Evolutionary conservation across 1,140 invertebrate species (phyloP).

Genomic region (Anastatus disparis): DNA sequence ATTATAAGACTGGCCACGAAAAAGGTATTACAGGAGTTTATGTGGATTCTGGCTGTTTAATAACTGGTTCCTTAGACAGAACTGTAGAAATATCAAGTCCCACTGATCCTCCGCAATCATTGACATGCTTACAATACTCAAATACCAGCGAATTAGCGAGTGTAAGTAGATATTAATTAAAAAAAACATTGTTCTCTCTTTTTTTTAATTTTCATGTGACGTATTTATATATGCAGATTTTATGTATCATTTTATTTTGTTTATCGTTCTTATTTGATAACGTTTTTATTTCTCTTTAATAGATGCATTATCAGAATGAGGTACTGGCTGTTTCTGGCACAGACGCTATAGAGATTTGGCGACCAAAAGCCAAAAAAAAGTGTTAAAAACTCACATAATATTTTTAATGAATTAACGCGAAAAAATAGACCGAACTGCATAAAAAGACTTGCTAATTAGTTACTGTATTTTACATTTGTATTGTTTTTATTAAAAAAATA

Average conservation of each 20-base stretch:
- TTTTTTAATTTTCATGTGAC: conserved; percentile 6
- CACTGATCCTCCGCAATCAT: conserved; percentile 55
- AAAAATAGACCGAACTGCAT: conserved; percentile 12
- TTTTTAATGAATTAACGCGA: conserved; percentile 31
- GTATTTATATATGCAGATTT: background rate
- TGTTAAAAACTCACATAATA: conserved; percentile 18
- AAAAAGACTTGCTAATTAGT: conserved; percentile 30
- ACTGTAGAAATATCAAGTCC: conserved; percentile 58
- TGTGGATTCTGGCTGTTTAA: conserved; percentile 51
- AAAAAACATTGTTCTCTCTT: conserved; percentile 16
- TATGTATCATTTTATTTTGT: too few species aligned
- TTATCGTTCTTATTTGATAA: conserved; percentile 10
- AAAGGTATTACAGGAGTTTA: conserved; percentile 58
- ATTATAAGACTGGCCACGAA: conserved; percentile 52
- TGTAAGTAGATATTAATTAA: conserved; percentile 48
- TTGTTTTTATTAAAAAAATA: conserved; percentile 36
- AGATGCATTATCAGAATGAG: conserved; percentile 59
- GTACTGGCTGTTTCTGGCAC: conserved; percentile 57
- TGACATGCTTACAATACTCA: conserved; percentile 48
- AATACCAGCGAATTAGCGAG: conserved; percentile 58
- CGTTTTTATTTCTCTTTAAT: conserved; percentile 31
- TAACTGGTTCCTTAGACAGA: conserved; percentile 59
- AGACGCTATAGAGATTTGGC: conserved; percentile 56
- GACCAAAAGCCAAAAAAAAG: conserved; percentile 45
- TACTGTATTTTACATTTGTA: conserved; percentile 35